Evolutionary conservation across 2,888 invertebrate genomes (phyloP), one percentile per base, ranked within the genome.

Genomic region (Ischnus inquisitorius): DNA sequence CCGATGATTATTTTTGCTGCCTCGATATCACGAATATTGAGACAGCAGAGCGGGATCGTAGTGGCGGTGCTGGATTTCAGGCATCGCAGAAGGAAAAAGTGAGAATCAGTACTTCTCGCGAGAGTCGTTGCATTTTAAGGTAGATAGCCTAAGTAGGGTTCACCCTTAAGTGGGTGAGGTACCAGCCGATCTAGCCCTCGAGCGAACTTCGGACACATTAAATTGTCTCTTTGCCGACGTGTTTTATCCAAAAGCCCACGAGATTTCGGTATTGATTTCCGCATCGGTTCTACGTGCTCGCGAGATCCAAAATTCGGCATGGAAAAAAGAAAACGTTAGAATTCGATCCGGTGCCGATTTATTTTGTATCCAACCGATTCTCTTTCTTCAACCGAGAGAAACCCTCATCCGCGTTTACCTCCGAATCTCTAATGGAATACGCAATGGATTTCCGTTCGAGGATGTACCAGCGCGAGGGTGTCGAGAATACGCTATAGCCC

Each of bases 231-330:
- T 51, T 69, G 51, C 62, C 77, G 54, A 54, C 4, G 71, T 8
- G 43, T 41, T 46, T 41, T 14, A 6, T 14, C 54, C 48, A 69
- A 57, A 67, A 76, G 48, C 64, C 62, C 46, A 3, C 16, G 19
- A 25, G n/a, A 8, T 64, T 34, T 14, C 48, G 60, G 72, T 64
- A 81, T 75, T 75, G 80, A 75, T 57, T 51, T 69, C 43, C 14
- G 12, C 22, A 6, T 57, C 57, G 5, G 1, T 5, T n/a, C 43
- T 48, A 10, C n/a, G 0, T 8, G 1, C 5, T 34, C 34, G 34
- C 5, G n/a, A 48, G 67, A 75, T 75, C 28, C 46, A 14, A n/a
- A 54, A 60, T 34, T 60, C 48, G n/a, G n/a, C n/a, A n/a, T n/a
- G n/a, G n/a, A n/a, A n/a, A n/a, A n/a, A n/a, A n/a, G n/a, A n/a